A percentile compares a stretch with the other conserved stretches of the same genome.
Evolutionary conservation across 2,113 vertebrate genomes (phyloP).

Genomic region (Atherinomorus stipes): DNA sequence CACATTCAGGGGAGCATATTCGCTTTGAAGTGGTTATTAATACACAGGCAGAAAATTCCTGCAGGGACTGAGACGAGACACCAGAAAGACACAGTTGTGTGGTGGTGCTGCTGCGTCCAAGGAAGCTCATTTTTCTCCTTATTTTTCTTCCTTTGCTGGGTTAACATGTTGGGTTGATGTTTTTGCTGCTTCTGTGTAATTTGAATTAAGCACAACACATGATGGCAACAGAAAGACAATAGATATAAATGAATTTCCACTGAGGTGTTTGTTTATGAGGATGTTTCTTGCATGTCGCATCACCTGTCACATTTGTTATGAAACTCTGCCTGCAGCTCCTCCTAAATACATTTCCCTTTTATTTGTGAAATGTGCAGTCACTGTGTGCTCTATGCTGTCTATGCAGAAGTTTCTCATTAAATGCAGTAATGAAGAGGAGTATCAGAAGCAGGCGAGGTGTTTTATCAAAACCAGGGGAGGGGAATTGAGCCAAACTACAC

Average conservation of each 20-base stretch:
- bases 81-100: constrained; percentile 45
- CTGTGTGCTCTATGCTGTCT: constrained; percentile 16
- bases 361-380: constrained; percentile 48
- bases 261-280: constrained; percentile 50
- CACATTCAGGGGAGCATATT: constrained; percentile 44
- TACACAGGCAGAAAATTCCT: constrained; percentile 68
- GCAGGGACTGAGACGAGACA: constrained; percentile 69
- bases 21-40: constrained; percentile 77
- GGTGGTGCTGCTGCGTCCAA: constrained; percentile 20
- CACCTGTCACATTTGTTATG: constrained; percentile 46
- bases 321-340: constrained; percentile 55
- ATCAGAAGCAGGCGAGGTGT: constrained; percentile 56
- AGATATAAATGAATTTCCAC: constrained; percentile 35
- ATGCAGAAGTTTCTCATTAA: constrained; percentile 67
- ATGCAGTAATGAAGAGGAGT: constrained; percentile 69
- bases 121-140: constrained; percentile 53
- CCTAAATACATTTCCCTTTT: constrained; percentile 46
- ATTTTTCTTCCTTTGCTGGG: constrained; percentile 54
- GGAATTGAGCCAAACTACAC: constrained; percentile 47
- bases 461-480: constrained; percentile 64
- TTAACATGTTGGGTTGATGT: constrained; percentile 65
- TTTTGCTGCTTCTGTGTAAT: constrained; percentile 38
- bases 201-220: constrained; percentile 56
- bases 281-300: constrained; percentile 30
- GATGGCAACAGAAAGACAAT: constrained; percentile 21